Base-by-base conservation (phyloP, 2,797 vertebrate genomes). In the Brotula barbata region DNA sequence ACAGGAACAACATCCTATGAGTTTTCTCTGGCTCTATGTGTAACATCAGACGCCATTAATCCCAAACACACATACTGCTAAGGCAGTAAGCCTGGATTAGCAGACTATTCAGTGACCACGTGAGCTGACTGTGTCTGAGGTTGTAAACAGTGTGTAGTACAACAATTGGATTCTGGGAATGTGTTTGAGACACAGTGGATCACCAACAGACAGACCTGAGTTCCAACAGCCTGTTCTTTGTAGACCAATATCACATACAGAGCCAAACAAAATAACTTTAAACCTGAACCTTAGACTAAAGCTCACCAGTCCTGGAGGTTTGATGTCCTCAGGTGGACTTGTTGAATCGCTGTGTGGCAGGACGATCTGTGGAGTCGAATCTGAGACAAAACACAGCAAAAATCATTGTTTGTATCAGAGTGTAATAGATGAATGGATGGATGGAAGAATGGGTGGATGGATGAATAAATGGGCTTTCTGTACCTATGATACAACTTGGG, bases 401-500 rank as follows among this genome's bases (percentile, higher is more conserved):
- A 28, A 4, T 28, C 4, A 28, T 8, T 28, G 8, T 4, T 4
- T 28, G 25, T 28, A 28, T 28, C 4, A 28, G 25, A 28, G 25
- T 8, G 8, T 28, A 8, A 28, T 4, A 8, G 25, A 28, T 28
- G 25, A 8, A 28, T 28, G 4, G 4, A 28, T 28, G 25, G 25
- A 4, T 28, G 25, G 25, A 8, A 4, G 25, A n/a, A 28, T 28
- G 25, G 25, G 4, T 28, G 8, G 8, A 28, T 8, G 4, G 25
- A 28, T n/a, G n/a, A n/a, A n/a, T n/a, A n/a, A n/a, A n/a, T n/a
- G n/a, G n/a, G n/a, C n/a, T 28, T 28, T 15, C 13, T 10, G 1
- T 78, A 94, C 94, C 94, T 62, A 87, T 78, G 55, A 88, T 65
- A 31, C 89, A 68, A 58, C 62, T 85, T 58, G 86, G 85, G 80